Percentiles rank a stretch among this genome's conserved stretches.
These are phyloP conservation scores for Salmo trutta DNA, from an alignment of 2,797 vertebrate genomes.

Conservation along the genomic window DNA sequence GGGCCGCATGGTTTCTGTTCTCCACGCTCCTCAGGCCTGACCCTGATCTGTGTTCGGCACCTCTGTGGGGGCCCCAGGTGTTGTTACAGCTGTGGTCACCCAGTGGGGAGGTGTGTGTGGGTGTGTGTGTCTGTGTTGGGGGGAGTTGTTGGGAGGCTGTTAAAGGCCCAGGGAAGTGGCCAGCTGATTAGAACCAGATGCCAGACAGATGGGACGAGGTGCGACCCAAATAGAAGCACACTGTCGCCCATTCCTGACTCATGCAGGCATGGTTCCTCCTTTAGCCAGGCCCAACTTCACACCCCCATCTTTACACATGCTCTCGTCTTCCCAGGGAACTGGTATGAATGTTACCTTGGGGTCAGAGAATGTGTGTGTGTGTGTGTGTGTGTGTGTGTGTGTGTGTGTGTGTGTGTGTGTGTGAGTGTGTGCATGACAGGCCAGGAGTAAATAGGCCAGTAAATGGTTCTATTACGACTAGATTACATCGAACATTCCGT, in stretches of 20 bases:
- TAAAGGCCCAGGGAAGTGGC: constrained; percentile 82
- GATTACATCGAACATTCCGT: constrained; percentile 34
- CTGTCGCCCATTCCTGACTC: constrained; percentile 83
- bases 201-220: constrained; percentile 52
- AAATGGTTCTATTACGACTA: constrained; percentile 29
- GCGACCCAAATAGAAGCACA: constrained; percentile 85
- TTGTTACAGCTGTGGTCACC: constrained; percentile 59
- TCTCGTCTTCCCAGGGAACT: constrained; percentile 31
- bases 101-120: constrained; percentile 57
- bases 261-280: constrained; percentile 71
- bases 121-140: constrained; percentile 1
- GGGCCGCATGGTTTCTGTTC: constrained; percentile 31
- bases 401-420: not conserved
- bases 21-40: constrained; percentile 20
- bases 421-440: constrained; percentile 2
- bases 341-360: constrained; percentile 39
- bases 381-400: constrained; percentile 5
- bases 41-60: constrained; percentile 39
- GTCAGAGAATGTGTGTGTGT: constrained; percentile 16
- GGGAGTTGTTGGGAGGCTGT: constrained; percentile 28
- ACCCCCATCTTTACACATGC: constrained; percentile 20
- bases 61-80: constrained; percentile 52
- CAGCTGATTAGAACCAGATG: constrained; percentile 93
- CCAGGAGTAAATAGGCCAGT: constrained; percentile 31
- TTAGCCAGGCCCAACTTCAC: constrained; percentile 67